Evolutionary conservation across 1,140 invertebrate species (phyloP), one percentile per base, ranked within the genome.

Genomic region (Pygmarrhopalites habei): DNA sequence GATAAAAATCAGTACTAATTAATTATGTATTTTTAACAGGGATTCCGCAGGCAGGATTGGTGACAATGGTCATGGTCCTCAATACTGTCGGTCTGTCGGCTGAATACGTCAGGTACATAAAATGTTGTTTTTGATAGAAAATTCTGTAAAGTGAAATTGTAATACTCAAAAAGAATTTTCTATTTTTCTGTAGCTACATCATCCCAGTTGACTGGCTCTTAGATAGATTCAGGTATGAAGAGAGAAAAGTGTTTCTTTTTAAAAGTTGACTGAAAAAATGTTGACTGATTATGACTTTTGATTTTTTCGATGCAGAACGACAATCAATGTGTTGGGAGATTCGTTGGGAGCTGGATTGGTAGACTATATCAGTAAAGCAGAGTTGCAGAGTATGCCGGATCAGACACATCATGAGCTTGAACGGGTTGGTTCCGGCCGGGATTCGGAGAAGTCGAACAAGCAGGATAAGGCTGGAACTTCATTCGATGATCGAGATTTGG

Each of bases 1-100:
- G n/a, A n/a, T n/a, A n/a, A n/a, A n/a, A n/a, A n/a, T n/a, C n/a
- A n/a, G n/a, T n/a, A n/a, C n/a, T n/a, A n/a, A n/a, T n/a, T n/a
- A n/a, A n/a, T n/a, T n/a, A n/a, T n/a, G n/a, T n/a, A n/a, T n/a
- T n/a, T n/a, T n/a, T n/a, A n/a, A n/a, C n/a, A n/a, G 92, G 93
- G 25, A 95, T 98, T 66, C 95, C 95, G 1, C 91, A 95, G 75
- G 92, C 93, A 15, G 90, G 89, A 39, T 79, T 93, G 39, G 90
- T 96, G 15, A 96, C 92, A 51, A 95, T 96, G 92, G 88, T 95
- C 29, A 95, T 98, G 84, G 94, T 97, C 28, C 78, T 98, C 60
- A 91, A 93, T 72, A 92, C 92, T 2, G 88, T 97, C 51, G 92
- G 92, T 28, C 79, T 97, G 49, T 91, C 92, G 43, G 86, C 90